Percentiles rank a stretch among this genome's conserved stretches.
Conservation (phyloP, 2,888 invertebrate species). For the Trissoscelio sp. region DNA sequence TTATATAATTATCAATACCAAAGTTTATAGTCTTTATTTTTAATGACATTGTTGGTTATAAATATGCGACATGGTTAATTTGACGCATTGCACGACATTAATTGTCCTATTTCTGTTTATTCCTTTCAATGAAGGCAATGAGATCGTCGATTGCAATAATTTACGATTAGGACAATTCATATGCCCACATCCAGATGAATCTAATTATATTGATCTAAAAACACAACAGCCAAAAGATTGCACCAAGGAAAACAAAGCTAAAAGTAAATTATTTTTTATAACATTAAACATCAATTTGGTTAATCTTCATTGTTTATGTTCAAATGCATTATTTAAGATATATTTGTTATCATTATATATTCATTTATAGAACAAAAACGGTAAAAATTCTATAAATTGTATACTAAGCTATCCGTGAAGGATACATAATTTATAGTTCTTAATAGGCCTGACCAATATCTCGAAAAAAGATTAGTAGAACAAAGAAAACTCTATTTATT, state of each 20-base stretch:
- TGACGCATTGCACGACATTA: slow-evolving; percentile 4
- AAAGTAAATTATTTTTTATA: slow-evolving; percentile 86
- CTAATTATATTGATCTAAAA: slow-evolving; percentile 90
- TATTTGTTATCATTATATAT: too few species aligned
- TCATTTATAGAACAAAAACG: too few species aligned
- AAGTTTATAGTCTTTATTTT: slow-evolving; percentile 30
- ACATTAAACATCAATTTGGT: too few species aligned
- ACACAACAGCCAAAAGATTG: slow-evolving; percentile 95
- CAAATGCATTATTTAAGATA: too few species aligned
- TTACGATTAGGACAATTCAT: slow-evolving; percentile 91
- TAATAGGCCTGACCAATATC: too few species aligned
- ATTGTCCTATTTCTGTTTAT: slow-evolving; percentile 70
- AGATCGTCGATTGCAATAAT: slow-evolving; percentile 89
- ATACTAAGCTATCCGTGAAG: too few species aligned
- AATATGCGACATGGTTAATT: slow-evolving; percentile 46
- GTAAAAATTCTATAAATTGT: too few species aligned
- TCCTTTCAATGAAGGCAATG: slow-evolving; percentile 74
- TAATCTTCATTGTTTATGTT: too few species aligned
- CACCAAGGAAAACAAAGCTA: slow-evolving; percentile 90
- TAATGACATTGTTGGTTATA: slow-evolving; percentile 6
- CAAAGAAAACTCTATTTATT: too few species aligned
- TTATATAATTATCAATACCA: slow-evolving; percentile 5
- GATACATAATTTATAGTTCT: too few species aligned
- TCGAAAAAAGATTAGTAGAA: too few species aligned
- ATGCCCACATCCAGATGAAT: slow-evolving; percentile 90